These are phyloP conservation scores for Anoura caudifer DNA, from an alignment of 2,113 vertebrate species.

Conservation along the genomic window DNA sequence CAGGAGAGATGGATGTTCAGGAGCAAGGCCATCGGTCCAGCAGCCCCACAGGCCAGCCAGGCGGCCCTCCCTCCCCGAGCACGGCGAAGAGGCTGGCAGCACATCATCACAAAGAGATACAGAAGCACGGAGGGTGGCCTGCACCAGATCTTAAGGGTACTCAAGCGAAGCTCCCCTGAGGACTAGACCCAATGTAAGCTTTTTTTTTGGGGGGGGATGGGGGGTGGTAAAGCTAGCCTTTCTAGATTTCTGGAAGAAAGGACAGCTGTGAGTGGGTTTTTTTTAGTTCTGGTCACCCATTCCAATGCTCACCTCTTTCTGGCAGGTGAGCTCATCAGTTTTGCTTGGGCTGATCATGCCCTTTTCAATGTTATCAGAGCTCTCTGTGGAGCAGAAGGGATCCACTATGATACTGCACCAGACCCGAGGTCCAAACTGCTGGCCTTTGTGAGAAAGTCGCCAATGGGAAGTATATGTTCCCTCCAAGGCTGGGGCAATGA, in stretches of 20 bases:
- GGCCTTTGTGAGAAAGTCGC: slow-evolving; percentile 95
- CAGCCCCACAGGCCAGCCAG: background rate
- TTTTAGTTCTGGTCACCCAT: background rate
- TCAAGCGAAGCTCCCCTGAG: background rate
- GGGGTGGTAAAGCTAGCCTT: background rate
- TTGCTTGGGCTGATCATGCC: slow-evolving; percentile 39
- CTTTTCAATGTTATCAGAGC: slow-evolving; percentile 57
- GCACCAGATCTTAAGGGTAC: background rate
- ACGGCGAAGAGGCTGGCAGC: background rate
- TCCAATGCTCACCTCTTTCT: slow-evolving; percentile 84
- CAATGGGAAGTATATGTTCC: slow-evolving; percentile 98
- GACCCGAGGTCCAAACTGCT: slow-evolving; percentile 96
- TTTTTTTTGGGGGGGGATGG: background rate
- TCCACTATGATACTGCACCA: slow-evolving; percentile 99
- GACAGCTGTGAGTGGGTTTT: background rate
- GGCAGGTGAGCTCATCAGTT: slow-evolving; percentile 71
- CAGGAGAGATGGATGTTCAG: background rate
- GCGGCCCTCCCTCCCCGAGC: background rate
- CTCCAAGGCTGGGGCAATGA: slow-evolving; percentile 91
- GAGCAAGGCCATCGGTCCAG: background rate
- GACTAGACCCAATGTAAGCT: background rate
- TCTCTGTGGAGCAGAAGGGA: slow-evolving; percentile 73
- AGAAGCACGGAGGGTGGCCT: background rate
- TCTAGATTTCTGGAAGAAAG: background rate
- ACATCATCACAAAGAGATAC: background rate